phyloP scores from a whole-genome alignment of 2,888 invertebrate genomes.

The Atethmia centrago region DNA sequence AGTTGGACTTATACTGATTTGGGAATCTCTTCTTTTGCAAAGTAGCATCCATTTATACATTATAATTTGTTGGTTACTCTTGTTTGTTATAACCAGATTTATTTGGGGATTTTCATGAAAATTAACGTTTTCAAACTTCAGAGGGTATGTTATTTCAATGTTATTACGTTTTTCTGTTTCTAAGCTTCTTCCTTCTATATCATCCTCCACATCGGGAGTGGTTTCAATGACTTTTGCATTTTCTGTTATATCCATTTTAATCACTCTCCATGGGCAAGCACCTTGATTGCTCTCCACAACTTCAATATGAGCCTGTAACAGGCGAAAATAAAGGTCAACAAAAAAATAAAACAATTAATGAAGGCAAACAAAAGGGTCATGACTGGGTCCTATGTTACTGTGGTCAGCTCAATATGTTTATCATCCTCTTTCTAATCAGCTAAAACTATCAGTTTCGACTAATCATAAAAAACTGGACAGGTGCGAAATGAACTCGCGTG shows the following conservation, averaged over 20 bases:
- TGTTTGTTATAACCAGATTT: slow-evolving; percentile 81
- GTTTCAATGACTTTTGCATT: slow-evolving; percentile 66
- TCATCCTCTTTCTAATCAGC: background rate
- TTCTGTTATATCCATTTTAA: slow-evolving; percentile 81
- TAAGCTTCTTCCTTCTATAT: slow-evolving; percentile 73
- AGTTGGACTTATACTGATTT: slow-evolving; percentile 85
- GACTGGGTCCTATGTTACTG: background rate
- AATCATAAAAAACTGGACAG: slow-evolving; percentile 4
- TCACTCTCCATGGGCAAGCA: slow-evolving; percentile 90
- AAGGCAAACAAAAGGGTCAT: background rate
- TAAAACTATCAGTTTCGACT: background rate
- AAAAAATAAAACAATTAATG: background rate
- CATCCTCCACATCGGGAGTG: slow-evolving; percentile 41
- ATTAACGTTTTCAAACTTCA: slow-evolving; percentile 87
- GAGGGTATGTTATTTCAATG: slow-evolving; percentile 88
- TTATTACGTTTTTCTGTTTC: slow-evolving; percentile 85
- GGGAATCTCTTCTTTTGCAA: slow-evolving; percentile 88
- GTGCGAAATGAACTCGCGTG: too few relatives aligned
- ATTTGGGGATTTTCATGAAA: slow-evolving; percentile 73
- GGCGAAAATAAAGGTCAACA: background rate
- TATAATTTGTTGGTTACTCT: slow-evolving; percentile 82
- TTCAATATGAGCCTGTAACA: slow-evolving; percentile 90
- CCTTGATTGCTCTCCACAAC: slow-evolving; percentile 94
- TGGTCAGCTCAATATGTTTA: background rate
- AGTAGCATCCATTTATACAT: slow-evolving; percentile 89